A percentile compares a stretch with the other conserved stretches of the same genome.
These are phyloP conservation scores for Enchytraeus crypticus DNA, from an alignment of 2,888 invertebrate species.

Conservation along the genomic window DNA sequence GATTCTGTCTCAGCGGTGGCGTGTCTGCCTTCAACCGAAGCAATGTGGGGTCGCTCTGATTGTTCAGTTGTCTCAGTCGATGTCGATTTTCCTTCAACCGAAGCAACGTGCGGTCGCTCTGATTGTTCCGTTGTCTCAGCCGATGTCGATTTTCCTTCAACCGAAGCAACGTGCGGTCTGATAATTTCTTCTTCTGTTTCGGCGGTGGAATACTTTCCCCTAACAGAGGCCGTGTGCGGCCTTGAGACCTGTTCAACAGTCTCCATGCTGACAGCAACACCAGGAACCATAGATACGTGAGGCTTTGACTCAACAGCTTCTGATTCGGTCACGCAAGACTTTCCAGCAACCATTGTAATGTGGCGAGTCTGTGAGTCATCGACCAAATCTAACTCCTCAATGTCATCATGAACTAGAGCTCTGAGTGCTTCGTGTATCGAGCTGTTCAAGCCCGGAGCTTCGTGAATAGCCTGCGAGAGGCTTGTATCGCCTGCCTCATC, in stretches of 20 bases:
- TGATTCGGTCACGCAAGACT: not conserved
- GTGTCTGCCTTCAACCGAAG: not conserved
- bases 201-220: not conserved
- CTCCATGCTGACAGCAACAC: not conserved
- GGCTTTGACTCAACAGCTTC: not conserved
- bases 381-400: too few species aligned
- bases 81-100: not conserved
- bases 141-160: not conserved
- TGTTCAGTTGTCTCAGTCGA: not conserved
- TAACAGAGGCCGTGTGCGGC: not conserved
- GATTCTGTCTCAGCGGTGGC: not conserved
- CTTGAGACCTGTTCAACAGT: not conserved
- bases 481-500: too few species aligned
- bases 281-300: not conserved
- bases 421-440: too few species aligned
- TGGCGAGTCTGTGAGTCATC: too few species aligned
- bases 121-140: not conserved
- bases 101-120: not conserved
- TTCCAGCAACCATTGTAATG: too few species aligned
- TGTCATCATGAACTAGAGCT: too few species aligned
- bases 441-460: too few species aligned
- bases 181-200: not conserved
- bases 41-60: not conserved
- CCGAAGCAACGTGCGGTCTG: not conserved
- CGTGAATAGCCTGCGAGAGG: too few species aligned